Percentiles rank a stretch among this genome's conserved stretches.
These are phyloP conservation scores for Megaceryle maxima DNA, from an alignment of 2,113 vertebrate genomes.

Conservation along the genomic window DNA sequence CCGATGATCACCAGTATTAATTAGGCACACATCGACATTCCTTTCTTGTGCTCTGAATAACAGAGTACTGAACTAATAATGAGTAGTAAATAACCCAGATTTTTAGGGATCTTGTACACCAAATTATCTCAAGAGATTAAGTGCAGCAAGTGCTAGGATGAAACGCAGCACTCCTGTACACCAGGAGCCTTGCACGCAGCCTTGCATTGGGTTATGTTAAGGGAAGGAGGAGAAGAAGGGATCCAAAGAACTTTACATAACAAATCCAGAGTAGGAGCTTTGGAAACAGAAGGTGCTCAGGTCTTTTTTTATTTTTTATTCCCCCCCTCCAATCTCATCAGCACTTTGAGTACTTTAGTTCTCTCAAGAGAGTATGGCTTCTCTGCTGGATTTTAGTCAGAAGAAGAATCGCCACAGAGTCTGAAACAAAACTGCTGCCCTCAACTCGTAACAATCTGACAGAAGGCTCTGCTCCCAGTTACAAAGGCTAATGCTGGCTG, in stretches of 20 bases:
- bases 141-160: neutral
- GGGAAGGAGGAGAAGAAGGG: neutral
- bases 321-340: neutral
- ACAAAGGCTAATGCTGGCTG: neutral
- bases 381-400: neutral
- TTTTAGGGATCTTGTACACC: neutral
- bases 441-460: neutral
- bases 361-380: neutral
- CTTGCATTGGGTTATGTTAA: neutral
- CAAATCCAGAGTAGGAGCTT: neutral
- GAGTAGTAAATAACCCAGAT: neutral
- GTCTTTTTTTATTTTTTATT: neutral
- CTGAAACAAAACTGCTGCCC: neutral
- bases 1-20: neutral
- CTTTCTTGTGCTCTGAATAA: neutral
- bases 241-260: neutral
- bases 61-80: neutral
- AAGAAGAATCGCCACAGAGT: neutral
- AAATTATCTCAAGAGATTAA: neutral
- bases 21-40: neutral
- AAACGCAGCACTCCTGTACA: neutral
- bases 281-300: neutral
- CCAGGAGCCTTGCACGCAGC: neutral
- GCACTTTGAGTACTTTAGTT: neutral
- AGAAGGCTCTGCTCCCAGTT: neutral